Evolutionary conservation across 2,113 vertebrate species (phyloP).

Genomic region (Carollia perspicillata): DNA sequence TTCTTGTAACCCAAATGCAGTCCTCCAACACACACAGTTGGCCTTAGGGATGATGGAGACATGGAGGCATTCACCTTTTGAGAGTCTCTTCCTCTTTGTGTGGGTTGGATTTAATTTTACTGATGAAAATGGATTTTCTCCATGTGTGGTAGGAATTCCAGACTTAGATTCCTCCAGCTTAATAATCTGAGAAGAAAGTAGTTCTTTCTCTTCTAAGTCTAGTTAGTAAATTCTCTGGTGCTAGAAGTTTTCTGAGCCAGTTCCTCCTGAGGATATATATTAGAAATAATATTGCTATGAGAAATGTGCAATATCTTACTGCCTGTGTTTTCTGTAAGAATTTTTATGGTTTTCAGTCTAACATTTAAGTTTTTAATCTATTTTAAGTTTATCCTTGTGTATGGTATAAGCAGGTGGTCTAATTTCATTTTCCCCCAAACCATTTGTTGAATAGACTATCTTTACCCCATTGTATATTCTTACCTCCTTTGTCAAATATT

Average conservation of each 20-base stretch:
- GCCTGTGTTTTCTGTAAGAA: no score
- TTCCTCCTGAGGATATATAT: background rate
- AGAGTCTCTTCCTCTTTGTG: background rate
- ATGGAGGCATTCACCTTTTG: background rate
- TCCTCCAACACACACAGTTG: background rate
- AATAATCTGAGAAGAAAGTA: background rate
- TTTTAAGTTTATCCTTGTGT: no score
- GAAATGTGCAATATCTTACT: no score
- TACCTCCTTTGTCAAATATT: no score
- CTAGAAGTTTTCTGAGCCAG: background rate
- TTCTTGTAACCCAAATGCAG: background rate
- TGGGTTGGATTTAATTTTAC: background rate
- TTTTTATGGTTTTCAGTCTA: no score
- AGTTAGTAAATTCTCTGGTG: background rate
- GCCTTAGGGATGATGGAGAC: background rate
- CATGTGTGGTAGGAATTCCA: background rate
- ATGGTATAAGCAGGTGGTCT: no score
- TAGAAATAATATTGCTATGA: no score
- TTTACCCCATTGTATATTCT: no score
- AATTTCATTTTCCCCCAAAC: no score
- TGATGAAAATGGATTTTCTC: background rate
- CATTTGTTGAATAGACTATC: no score
- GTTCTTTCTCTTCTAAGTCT: background rate
- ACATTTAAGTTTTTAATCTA: no score
- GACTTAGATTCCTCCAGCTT: background rate